Conservation (phyloP, 2,888 invertebrate genomes). For the Spisula solida region DNA sequence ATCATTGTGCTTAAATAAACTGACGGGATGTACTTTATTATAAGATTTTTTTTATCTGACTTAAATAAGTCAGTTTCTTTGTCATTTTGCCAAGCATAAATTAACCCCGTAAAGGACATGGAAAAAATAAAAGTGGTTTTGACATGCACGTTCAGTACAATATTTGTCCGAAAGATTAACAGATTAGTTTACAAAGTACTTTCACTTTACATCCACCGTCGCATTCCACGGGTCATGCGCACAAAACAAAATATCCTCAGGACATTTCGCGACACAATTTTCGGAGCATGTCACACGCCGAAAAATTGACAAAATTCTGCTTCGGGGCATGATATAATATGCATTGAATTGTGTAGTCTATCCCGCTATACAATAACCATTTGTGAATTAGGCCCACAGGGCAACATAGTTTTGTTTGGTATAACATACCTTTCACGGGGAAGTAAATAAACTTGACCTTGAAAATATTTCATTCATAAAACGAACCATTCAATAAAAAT, state of each 20-base stretch:
- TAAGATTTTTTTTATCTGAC: not conserved
- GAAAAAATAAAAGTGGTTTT: no score
- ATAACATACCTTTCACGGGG: constrained; percentile 23
- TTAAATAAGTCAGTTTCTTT: no score
- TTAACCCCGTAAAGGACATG: no score
- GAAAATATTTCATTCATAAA: constrained; percentile 48
- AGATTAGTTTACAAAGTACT: not conserved
- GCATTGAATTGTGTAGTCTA: constrained; percentile 47
- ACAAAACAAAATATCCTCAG: constrained; percentile 44
- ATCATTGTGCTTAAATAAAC: not conserved
- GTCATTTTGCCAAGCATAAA: no score
- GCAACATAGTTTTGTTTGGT: constrained; percentile 33
- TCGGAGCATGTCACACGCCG: constrained; percentile 31
- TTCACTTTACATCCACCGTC: not conserved
- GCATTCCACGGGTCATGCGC: constrained; percentile 27
- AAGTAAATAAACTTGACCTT: constrained; percentile 41
- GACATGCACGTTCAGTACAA: no score
- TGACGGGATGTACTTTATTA: not conserved
- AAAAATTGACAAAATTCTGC: constrained; percentile 39
- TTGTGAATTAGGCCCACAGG: constrained; percentile 34
- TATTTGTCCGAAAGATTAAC: not conserved
- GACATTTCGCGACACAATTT: constrained; percentile 46
- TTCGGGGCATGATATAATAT: constrained; percentile 48
- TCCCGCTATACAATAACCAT: constrained; percentile 33
- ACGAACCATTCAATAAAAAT: constrained; percentile 5